These are phyloP conservation scores for Pomacea canaliculata DNA, from an alignment of 2,888 invertebrate genomes.

Conservation along the genomic window DNA sequence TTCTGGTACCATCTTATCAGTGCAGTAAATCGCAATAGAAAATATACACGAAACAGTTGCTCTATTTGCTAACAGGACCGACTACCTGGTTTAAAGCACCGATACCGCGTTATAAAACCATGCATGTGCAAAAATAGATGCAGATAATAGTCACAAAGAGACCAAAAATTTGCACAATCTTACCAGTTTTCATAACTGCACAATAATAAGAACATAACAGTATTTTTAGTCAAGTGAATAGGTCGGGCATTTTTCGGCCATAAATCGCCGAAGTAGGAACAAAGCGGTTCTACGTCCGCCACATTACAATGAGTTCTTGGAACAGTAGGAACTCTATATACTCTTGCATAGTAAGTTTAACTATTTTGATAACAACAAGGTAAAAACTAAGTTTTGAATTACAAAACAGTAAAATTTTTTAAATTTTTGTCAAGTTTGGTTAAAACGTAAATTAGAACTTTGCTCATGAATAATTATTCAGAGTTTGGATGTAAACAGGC, in stretches of 20 bases:
- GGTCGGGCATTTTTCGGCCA: constrained; percentile 23
- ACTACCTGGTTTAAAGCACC: constrained; percentile 13
- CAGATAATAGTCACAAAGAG: background rate
- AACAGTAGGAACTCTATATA: background rate
- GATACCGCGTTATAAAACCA: background rate
- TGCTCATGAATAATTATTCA: constrained; percentile 35
- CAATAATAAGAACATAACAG: constrained; percentile 13
- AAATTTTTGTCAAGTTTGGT: background rate
- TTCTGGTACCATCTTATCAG: constrained; percentile 26
- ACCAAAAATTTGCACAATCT: constrained; percentile 15
- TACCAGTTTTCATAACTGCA: constrained; percentile 20
- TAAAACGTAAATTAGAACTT: constrained; percentile 15
- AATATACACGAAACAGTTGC: constrained; percentile 22
- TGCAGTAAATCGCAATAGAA: constrained; percentile 19
- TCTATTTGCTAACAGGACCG: constrained; percentile 12
- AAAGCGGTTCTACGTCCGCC: constrained; percentile 28
- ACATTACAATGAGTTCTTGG: constrained; percentile 19
- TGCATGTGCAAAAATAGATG: constrained; percentile 18
- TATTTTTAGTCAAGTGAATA: constrained; percentile 19
- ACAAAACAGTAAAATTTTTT: too few relatives aligned
- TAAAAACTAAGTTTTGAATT: too few relatives aligned
- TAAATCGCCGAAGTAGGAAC: constrained; percentile 27
- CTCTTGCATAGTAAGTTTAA: too few relatives aligned
- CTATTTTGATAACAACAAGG: too few relatives aligned
- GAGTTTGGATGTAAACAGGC: constrained; percentile 46